Conservation (phyloP, 64 coral and sea anemone genomes). For the Hydrozoanthus tunicans region DNA sequence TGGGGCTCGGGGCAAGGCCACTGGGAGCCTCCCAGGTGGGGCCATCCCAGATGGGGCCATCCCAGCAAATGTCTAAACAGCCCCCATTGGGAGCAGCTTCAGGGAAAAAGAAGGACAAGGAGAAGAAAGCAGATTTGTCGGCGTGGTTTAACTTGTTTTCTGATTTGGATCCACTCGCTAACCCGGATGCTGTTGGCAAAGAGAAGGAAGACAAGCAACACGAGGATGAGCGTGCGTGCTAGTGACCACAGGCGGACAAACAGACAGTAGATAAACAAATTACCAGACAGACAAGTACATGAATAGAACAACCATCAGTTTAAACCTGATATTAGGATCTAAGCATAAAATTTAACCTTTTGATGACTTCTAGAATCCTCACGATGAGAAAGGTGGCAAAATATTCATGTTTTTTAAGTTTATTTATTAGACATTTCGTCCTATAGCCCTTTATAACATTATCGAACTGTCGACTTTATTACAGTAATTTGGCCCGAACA, state of each 20-base stretch:
- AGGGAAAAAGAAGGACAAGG: conserved; percentile 66
- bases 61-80: background rate
- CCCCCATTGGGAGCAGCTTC: conserved; percentile 26
- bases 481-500: no score
- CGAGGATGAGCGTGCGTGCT: conserved; percentile 92
- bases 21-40: conserved; percentile 24
- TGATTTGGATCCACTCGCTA: conserved; percentile 94
- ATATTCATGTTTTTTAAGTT: no score
- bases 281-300: no score
- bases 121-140: conserved; percentile 76
- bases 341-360: no score
- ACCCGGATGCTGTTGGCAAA: conserved; percentile 95
- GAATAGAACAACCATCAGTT: no score
- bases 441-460: no score
- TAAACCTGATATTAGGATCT: no score
- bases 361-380: no score
- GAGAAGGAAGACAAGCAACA: conserved; percentile 76
- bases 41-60: background rate
- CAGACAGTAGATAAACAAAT: background rate
- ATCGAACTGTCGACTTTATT: no score
- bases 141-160: conserved; percentile 99
- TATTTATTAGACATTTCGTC: no score
- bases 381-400: no score
- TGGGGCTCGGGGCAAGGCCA: conserved; percentile 6
- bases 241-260: background rate